Conservation (phyloP, 2,888 invertebrate species). For the Eupithecia vulgata region DNA sequence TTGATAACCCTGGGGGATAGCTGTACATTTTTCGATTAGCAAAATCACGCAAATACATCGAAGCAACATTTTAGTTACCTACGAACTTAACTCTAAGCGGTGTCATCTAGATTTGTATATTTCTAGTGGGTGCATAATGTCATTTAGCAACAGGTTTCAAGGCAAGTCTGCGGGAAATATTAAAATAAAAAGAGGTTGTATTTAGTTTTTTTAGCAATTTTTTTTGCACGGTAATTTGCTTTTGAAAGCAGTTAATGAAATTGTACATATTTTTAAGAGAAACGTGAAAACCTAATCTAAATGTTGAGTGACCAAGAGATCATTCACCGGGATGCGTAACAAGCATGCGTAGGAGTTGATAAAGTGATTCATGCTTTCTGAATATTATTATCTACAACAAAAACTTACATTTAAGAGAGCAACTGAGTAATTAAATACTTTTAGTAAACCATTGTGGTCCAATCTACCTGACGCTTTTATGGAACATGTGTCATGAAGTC, state of each 20-base stretch:
- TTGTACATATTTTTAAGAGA: not conserved
- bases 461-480: constrained; percentile 30
- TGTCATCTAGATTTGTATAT: constrained; percentile 11
- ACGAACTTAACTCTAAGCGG: not conserved
- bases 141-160: constrained; percentile 16
- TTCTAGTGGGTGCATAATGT: not conserved
- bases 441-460: constrained; percentile 15
- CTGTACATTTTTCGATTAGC: not conserved
- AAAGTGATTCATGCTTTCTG: constrained; percentile 40
- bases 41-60: not conserved
- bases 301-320: constrained; percentile 21
- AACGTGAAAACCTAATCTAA: not conserved
- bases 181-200: not conserved
- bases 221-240: not conserved
- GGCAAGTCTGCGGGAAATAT: not conserved
- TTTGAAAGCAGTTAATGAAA: not conserved
- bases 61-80: not conserved
- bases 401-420: constrained; percentile 29
- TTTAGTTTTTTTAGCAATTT: not conserved
- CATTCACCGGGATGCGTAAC: constrained; percentile 57
- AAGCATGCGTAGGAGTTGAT: constrained; percentile 56
- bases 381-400: constrained; percentile 33
- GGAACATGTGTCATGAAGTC: constrained; percentile 47
- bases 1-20: not conserved
- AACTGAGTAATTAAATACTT: not conserved